A percentile compares a stretch with the other conserved stretches of the same genome.
Evolutionary conservation across 2,113 vertebrate species (phyloP).

Genomic region (Rhinichthys klamathensis): DNA sequence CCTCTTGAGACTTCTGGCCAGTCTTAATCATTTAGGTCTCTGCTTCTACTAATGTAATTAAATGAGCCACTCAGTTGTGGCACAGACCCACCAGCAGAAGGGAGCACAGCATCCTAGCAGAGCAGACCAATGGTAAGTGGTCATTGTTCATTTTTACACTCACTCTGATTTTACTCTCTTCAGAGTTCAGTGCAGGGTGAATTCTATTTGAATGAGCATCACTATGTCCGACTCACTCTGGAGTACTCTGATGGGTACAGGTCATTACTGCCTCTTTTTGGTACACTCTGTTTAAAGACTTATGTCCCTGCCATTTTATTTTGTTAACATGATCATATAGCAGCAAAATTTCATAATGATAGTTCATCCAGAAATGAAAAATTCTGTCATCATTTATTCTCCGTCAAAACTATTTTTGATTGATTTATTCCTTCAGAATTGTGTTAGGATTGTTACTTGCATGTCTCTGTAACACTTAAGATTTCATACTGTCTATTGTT

Average conservation of each 20-base stretch:
- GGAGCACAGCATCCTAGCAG: background rate
- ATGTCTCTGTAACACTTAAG: background rate
- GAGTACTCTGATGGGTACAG: background rate
- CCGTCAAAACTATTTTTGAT: background rate
- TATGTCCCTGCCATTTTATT: background rate
- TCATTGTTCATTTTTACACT: constrained; percentile 27
- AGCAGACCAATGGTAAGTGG: constrained; percentile 25
- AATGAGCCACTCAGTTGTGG: constrained; percentile 15
- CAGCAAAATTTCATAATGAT: background rate
- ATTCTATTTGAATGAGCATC: constrained; percentile 12
- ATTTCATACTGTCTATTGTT: no score
- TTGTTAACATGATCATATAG: background rate
- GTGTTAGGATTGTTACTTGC: background rate
- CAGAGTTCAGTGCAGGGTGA: constrained; percentile 24
- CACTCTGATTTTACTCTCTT: background rate
- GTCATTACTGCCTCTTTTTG: background rate
- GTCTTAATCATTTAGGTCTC: constrained; percentile 1
- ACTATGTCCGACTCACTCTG: background rate
- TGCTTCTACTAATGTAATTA: constrained; percentile 32
- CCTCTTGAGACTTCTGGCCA: background rate
- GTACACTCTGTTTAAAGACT: background rate
- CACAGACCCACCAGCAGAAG: constrained; percentile 7
- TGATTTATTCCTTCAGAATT: background rate
- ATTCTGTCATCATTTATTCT: background rate
- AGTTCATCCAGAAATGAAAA: background rate